These are phyloP conservation scores for Nowickia ferox DNA, from an alignment of 2,888 invertebrate genomes.

Conservation along the genomic window DNA sequence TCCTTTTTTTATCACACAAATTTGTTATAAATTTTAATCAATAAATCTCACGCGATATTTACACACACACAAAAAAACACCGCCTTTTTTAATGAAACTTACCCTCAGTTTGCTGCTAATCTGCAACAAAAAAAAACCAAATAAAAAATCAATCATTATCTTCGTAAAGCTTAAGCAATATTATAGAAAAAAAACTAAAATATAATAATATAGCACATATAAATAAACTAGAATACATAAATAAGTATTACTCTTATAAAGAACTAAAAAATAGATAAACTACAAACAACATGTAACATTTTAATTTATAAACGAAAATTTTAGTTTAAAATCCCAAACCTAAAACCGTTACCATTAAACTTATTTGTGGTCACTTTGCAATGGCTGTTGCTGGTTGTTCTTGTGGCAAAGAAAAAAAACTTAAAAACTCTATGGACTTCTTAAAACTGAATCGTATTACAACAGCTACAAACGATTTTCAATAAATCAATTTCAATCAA, in stretches of 20 bases:
- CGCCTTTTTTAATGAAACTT: constrained; percentile 34
- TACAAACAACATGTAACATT: constrained; percentile 38
- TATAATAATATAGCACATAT: not conserved
- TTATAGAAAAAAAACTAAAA: not conserved
- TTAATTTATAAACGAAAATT: constrained; percentile 38
- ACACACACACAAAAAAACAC: constrained; percentile 14
- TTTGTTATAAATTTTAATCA: constrained; percentile 21
- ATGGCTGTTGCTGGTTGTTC: not conserved
- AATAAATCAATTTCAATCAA: constrained; percentile 70
- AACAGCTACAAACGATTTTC: constrained; percentile 42
- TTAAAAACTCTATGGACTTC: constrained; percentile 9
- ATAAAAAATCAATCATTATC: constrained; percentile 29
- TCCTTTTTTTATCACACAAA: not conserved
- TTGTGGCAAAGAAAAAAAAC: not conserved
- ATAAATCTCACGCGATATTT: constrained; percentile 47
- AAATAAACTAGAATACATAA: constrained; percentile 12
- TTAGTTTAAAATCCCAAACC: constrained; percentile 15
- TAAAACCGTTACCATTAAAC: constrained; percentile 23
- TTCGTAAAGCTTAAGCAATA: not conserved
- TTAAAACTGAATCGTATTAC: constrained; percentile 11
- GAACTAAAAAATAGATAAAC: not conserved
- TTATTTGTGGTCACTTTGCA: constrained; percentile 2
- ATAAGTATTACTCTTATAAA: not conserved
- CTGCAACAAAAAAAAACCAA: constrained; percentile 19
- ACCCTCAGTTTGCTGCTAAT: constrained; percentile 14